phyloP scores from a whole-genome alignment of 2,888 invertebrate species.

The Trachelus tabidus region DNA sequence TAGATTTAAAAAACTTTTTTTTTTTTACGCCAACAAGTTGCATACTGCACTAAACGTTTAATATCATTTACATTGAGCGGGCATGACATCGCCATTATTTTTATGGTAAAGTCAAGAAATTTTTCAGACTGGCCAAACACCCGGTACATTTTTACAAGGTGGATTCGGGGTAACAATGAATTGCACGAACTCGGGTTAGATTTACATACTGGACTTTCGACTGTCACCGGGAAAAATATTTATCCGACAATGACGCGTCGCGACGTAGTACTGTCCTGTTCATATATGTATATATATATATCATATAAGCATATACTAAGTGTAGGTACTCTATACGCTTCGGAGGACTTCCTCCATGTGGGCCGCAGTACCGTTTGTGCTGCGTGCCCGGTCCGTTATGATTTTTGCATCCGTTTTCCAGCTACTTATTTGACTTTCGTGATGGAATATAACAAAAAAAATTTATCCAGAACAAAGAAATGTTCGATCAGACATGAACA shows the following conservation, averaged over 20 bases:
- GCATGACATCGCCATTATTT: background rate
- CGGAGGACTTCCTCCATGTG: conserved; percentile 45
- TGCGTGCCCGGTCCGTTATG: conserved; percentile 36
- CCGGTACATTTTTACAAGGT: background rate
- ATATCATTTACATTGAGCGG: background rate
- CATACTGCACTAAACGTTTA: background rate
- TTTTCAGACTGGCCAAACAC: background rate
- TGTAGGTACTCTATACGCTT: conserved; percentile 16
- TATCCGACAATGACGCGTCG: background rate
- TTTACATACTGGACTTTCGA: conserved; percentile 5
- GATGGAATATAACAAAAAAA: background rate
- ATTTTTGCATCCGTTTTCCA: conserved; percentile 36
- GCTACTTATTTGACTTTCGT: conserved; percentile 11
- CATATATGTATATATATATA: background rate
- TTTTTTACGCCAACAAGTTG: background rate
- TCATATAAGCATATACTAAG: background rate
- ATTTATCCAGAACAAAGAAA: conserved; percentile 16
- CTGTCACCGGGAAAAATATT: conserved; percentile 4
- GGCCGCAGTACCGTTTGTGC: conserved; percentile 46
- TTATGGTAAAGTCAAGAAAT: background rate
- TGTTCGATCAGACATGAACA: conserved; percentile 11
- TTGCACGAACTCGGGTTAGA: background rate
- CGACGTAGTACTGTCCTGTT: background rate
- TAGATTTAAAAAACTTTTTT: background rate
- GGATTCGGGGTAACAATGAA: background rate